Conservation (phyloP, 2,888 invertebrate species). For the Tetranychus truncatus region DNA sequence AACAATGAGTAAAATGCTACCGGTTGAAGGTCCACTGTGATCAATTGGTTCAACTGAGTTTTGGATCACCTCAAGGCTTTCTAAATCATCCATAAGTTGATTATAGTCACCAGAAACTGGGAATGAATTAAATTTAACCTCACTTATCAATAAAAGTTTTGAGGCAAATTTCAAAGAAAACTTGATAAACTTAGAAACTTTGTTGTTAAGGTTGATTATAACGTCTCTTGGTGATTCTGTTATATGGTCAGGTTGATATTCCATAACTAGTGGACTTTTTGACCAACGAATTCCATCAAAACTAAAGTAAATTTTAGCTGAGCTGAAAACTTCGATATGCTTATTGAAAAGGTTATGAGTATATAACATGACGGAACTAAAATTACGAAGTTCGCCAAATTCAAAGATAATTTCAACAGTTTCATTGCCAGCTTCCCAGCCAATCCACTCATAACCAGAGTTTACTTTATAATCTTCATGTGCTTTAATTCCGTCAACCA, state of each 20-base stretch:
- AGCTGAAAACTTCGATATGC: slow-evolving; percentile 58
- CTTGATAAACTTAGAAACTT: slow-evolving; percentile 61
- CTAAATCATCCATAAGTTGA: slow-evolving; percentile 38
- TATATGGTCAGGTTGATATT: slow-evolving; percentile 51
- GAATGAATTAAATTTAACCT: slow-evolving; percentile 64
- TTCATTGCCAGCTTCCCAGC: slow-evolving; percentile 57
- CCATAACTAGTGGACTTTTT: slow-evolving; percentile 51
- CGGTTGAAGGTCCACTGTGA: not conserved
- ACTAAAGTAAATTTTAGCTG: slow-evolving; percentile 57
- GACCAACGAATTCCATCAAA: slow-evolving; percentile 59
- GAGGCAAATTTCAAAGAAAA: slow-evolving; percentile 57
- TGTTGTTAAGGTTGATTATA: slow-evolving; percentile 57
- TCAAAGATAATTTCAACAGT: slow-evolving; percentile 60
- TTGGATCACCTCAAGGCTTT: slow-evolving; percentile 11
- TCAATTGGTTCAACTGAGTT: not conserved
- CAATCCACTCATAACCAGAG: slow-evolving; percentile 68
- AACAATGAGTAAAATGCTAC: not conserved
- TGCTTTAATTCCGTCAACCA: slow-evolving; percentile 61
- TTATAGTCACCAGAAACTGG: slow-evolving; percentile 45
- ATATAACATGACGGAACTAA: slow-evolving; percentile 58
- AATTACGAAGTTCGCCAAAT: slow-evolving; percentile 70
- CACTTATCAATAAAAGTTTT: slow-evolving; percentile 73
- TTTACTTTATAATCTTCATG: slow-evolving; percentile 48
- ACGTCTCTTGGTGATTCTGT: slow-evolving; percentile 65
- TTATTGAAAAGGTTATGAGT: slow-evolving; percentile 68